Conservation (phyloP, 2,797 vertebrate genomes). For the Oreortyx pictus region DNA sequence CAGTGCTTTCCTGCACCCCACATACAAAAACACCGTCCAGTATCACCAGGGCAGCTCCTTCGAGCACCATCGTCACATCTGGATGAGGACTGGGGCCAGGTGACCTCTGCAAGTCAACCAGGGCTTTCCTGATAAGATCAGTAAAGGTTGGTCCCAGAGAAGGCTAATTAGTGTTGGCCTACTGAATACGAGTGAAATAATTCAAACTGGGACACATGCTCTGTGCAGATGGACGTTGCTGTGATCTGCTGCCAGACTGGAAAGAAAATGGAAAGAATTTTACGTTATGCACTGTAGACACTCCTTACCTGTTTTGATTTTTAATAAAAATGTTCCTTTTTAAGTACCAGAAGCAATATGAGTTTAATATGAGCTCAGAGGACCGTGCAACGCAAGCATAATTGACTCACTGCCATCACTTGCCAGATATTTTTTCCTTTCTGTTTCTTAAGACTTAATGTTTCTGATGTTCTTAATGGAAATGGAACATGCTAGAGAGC, state of each 20-base stretch:
- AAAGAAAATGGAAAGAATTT: background rate
- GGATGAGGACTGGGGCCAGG: background rate
- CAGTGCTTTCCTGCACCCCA: fast-evolving
- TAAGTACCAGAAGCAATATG: conserved; percentile 3
- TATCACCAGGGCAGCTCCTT: background rate
- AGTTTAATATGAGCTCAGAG: conserved; percentile 37
- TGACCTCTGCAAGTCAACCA: background rate
- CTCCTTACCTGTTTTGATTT: conserved; percentile 62
- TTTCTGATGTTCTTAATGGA: conserved; percentile 44
- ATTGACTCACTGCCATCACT: background rate
- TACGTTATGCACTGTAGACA: background rate
- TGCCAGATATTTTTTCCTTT: background rate
- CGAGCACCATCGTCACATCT: background rate
- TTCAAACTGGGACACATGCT: background rate
- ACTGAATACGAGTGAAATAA: background rate
- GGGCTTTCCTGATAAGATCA: background rate
- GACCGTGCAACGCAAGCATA: background rate
- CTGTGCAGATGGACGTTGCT: background rate
- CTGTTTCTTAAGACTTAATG: background rate
- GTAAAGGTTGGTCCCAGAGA: background rate
- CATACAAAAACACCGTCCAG: fast-evolving
- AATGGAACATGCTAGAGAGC: background rate
- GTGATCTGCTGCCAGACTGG: background rate
- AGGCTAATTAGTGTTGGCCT: background rate
- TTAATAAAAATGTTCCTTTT: conserved; percentile 54